Base-by-base conservation (phyloP, 2,888 invertebrate genomes). In the Drosophila nr. perissopoda region DNA sequence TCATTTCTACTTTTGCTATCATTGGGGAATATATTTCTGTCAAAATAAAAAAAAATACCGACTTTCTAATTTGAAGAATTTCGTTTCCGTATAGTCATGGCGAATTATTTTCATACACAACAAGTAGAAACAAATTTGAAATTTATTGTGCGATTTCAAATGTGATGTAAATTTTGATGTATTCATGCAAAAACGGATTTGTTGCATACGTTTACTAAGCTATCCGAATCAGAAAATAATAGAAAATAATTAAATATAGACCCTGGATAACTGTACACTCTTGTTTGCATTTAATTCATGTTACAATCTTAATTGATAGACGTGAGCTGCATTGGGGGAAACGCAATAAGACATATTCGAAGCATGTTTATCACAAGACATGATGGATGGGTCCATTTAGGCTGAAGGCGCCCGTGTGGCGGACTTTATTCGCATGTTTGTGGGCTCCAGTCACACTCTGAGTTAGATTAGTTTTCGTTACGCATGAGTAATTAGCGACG, bases 401-500 rank as follows among this genome's bases (percentile, higher is more conserved):
- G 31, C 11, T 5, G n/a, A 27, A n/a, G 56, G n/a, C 56, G n/a
- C 4, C 34, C 36, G 11, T 49, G 31, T 38, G 31, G n/a, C n/a
- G 51, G 42, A 36, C 29, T 46, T 33, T 29, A 25, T 54, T 16
- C 25, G 51, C 27, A n/a, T 46, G 65, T 56, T 60, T 31, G 59
- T 36, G 33, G 33, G 40, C 38, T 53, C 62, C 60, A 63, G 62
- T 59, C 77, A 62, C 56, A 62, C 62, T 40, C 63, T 53, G 73
- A 81, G 74, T 79, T 74, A 79, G 79, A 74, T 89, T 87, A 89
- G 82, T 89, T 89, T 82, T 71, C 59, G 80, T 78, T 88, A 80
- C 88, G 89, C 85, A 77, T 89, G 82, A 89, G 78, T 82, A 85
- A 85, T 85, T 82, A 88, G 80, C 73, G 69, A 84, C 75, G 70